phyloP scores from a whole-genome alignment of 2,113 vertebrate genomes.

The Pelvicachromis taeniatus region DNA sequence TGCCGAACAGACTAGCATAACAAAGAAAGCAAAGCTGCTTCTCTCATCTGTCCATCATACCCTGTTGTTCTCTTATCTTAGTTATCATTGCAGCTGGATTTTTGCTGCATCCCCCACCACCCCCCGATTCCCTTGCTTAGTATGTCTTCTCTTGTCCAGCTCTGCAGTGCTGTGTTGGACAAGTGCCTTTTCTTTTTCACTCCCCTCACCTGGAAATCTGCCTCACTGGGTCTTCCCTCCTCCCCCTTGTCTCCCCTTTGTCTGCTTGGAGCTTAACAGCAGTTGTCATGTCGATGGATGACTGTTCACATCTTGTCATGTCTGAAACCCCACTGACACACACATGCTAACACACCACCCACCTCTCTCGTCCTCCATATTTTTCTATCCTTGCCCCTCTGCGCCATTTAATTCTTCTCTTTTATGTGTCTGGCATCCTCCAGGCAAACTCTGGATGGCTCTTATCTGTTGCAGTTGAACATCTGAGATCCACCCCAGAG shows the following conservation, averaged over 20 bases:
- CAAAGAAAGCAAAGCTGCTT: slow-evolving; percentile 45
- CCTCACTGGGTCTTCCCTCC: not conserved
- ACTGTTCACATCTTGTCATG: slow-evolving; percentile 35
- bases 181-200: not conserved
- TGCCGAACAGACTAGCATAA: slow-evolving; percentile 39
- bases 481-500: slow-evolving; percentile 5
- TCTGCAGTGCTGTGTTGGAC: slow-evolving; percentile 5
- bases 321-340: not conserved
- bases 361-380: not conserved
- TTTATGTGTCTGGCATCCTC: slow-evolving; percentile 18
- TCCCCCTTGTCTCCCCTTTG: not conserved
- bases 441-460: not conserved
- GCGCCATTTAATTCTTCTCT: not conserved
- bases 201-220: slow-evolving; percentile 22
- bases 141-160: slow-evolving; percentile 3
- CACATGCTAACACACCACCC: not conserved
- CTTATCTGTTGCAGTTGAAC: slow-evolving; percentile 9
- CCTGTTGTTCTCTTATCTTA: slow-evolving; percentile 9
- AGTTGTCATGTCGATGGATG: slow-evolving; percentile 9
- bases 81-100: slow-evolving; percentile 3
- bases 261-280: slow-evolving; percentile 12
- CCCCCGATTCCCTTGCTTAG: not conserved
- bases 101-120: not conserved
- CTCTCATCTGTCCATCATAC: slow-evolving; percentile 48
- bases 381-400: not conserved